Percentiles rank a stretch among this genome's conserved stretches.
Conservation (phyloP, 1,140 invertebrate species). For the Daktulosphaira vitifoliae region DNA sequence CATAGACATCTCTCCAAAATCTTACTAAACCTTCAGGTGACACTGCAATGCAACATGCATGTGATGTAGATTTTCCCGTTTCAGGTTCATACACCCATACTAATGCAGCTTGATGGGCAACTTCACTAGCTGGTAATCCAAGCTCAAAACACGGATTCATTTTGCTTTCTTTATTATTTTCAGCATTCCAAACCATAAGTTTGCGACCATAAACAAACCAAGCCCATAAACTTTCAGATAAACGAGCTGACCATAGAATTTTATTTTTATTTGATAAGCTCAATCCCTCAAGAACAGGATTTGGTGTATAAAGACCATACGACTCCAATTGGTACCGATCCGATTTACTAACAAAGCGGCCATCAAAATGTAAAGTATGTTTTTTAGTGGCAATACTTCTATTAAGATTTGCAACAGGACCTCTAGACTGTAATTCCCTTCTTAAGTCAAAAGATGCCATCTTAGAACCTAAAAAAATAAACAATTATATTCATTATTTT, state of each 20-base stretch:
- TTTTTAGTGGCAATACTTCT: slow-evolving; percentile 6
- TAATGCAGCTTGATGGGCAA: slow-evolving; percentile 80
- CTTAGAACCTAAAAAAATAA: not conserved
- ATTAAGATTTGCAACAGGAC: slow-evolving; percentile 9
- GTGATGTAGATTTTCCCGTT: slow-evolving; percentile 44
- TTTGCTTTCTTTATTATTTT: slow-evolving; percentile 37
- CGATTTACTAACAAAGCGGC: slow-evolving; percentile 29
- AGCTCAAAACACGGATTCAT: slow-evolving; percentile 66
- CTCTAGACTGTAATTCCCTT: slow-evolving; percentile 22
- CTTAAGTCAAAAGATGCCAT: slow-evolving; percentile 28
- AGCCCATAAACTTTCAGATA: slow-evolving; percentile 61
- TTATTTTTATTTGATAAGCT: slow-evolving; percentile 20
- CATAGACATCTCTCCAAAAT: slow-evolving; percentile 85
- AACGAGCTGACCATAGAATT: slow-evolving; percentile 41
- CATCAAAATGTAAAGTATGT: slow-evolving; percentile 27
- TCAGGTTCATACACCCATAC: slow-evolving; percentile 66
- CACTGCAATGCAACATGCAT: slow-evolving; percentile 65
- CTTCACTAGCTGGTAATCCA: slow-evolving; percentile 81
- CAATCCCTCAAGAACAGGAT: slow-evolving; percentile 24
- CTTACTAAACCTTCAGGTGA: slow-evolving; percentile 83
- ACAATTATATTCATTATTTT: too few relatives aligned
- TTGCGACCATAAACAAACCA: slow-evolving; percentile 81
- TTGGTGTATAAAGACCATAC: slow-evolving; percentile 20
- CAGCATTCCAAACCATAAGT: slow-evolving; percentile 71
- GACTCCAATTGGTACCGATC: slow-evolving; percentile 28